These are phyloP conservation scores for Herpetotheres cachinnans DNA, from an alignment of 2,113 vertebrate genomes.

Conservation along the genomic window DNA sequence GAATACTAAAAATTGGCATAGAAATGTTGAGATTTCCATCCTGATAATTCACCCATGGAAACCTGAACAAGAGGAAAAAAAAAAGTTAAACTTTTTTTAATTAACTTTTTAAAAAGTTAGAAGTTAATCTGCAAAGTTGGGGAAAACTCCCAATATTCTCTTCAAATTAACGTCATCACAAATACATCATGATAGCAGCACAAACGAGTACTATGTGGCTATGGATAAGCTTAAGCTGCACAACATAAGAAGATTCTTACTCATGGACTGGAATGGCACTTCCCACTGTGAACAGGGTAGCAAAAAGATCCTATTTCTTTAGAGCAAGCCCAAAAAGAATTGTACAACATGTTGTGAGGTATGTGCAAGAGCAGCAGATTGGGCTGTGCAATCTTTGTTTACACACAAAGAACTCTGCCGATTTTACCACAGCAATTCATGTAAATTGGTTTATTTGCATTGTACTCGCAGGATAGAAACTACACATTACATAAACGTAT, in stretches of 20 bases:
- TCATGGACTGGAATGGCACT: background rate
- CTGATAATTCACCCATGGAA: constrained; percentile 98
- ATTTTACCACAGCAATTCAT: background rate
- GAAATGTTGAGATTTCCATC: constrained; percentile 95
- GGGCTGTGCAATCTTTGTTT: background rate
- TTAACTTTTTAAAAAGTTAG: no score
- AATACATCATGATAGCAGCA: background rate
- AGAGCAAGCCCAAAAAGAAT: background rate
- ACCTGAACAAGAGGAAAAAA: constrained; percentile 73
- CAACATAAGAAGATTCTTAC: background rate
- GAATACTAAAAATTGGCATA: constrained; percentile 94
- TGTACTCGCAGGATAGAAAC: background rate
- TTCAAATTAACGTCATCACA: background rate
- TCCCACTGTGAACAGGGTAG: background rate
- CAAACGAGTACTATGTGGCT: background rate
- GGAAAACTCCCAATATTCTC: background rate
- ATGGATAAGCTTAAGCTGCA: background rate
- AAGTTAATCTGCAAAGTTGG: background rate
- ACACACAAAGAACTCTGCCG: background rate
- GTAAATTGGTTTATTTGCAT: background rate
- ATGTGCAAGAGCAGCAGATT: background rate
- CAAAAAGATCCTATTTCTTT: background rate
- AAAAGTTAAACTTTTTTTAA: background rate
- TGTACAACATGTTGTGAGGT: background rate
- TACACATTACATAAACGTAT: background rate